phyloP scores from a whole-genome alignment of 2,888 invertebrate genomes.

The Carterocephalus palaemon region DNA sequence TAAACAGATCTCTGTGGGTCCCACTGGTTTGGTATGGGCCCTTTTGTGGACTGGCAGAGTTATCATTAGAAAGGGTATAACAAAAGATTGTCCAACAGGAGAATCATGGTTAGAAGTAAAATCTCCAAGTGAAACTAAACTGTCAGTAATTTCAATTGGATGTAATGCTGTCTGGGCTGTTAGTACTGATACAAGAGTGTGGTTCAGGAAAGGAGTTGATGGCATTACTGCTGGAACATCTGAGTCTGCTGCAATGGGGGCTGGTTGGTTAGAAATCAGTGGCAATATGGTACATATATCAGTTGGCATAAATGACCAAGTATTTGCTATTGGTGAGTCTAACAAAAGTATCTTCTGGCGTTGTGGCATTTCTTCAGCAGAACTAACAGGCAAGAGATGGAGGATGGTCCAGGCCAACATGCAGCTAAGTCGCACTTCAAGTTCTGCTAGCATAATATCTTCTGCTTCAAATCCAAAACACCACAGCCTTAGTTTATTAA shows the following conservation, averaged over 20 bases:
- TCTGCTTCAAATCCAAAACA: conserved; percentile 81
- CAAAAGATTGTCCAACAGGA: conserved; percentile 85
- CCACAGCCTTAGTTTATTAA: conserved; percentile 81
- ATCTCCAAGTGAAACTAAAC: conserved; percentile 83
- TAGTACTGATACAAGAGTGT: conserved; percentile 89
- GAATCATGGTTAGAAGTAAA: conserved; percentile 89
- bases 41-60: conserved; percentile 90
- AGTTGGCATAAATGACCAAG: conserved; percentile 93
- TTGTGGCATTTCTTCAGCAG: conserved; percentile 84
- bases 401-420: conserved; percentile 87
- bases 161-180: conserved; percentile 88
- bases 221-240: conserved; percentile 84
- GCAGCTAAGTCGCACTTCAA: conserved; percentile 90
- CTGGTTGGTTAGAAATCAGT: conserved; percentile 94
- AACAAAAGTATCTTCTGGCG: conserved; percentile 90
- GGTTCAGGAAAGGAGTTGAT: conserved; percentile 89
- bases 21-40: conserved; percentile 93
- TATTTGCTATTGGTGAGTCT: conserved; percentile 90
- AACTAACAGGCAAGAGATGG: conserved; percentile 94
- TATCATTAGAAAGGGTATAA: conserved; percentile 90
- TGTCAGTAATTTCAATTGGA: conserved; percentile 89
- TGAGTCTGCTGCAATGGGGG: conserved; percentile 88
- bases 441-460: conserved; percentile 85
- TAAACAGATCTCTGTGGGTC: conserved; percentile 90
- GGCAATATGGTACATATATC: conserved; percentile 90